Evolutionary conservation across 35 echinoderm and acorn worm species (phyloP).

Genomic region (Lytechinus variegatus): DNA sequence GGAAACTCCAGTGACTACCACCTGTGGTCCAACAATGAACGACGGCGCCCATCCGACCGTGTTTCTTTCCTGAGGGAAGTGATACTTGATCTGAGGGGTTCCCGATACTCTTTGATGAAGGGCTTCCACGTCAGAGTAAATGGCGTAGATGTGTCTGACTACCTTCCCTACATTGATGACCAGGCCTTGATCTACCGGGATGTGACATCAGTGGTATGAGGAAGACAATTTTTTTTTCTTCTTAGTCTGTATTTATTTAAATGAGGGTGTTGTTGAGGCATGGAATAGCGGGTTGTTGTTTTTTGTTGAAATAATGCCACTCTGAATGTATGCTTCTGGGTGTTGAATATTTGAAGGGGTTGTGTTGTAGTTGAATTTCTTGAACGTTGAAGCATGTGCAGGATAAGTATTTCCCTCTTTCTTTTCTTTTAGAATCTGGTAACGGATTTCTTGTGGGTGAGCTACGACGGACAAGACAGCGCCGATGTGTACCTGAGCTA

Average conservation of each 20-base stretch:
- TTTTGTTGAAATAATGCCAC: not conserved
- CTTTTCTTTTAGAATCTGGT: conserved; percentile 50
- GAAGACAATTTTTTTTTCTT: too few relatives aligned
- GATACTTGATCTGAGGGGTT: conserved; percentile 35
- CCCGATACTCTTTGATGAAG: conserved; percentile 53
- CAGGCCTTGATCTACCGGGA: not conserved
- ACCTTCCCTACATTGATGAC: conserved; percentile 25
- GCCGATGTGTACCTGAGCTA: too few relatives aligned
- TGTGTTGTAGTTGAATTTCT: too few relatives aligned
- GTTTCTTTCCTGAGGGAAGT: conserved; percentile 72
- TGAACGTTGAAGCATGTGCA: too few relatives aligned
- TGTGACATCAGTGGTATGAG: conserved; percentile 21
- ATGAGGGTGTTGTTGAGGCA: too few relatives aligned
- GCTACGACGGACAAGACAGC: too few relatives aligned
- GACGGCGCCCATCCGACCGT: conserved; percentile 38
- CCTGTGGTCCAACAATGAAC: conserved; percentile 64
- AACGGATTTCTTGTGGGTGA: conserved; percentile 69
- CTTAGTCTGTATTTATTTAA: not conserved
- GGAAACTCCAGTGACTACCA: conserved; percentile 47
- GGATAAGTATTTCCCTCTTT: not conserved
- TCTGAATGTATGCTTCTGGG: too few relatives aligned
- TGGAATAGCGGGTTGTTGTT: not conserved
- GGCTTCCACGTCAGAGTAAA: conserved; percentile 62
- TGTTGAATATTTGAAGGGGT: too few relatives aligned
- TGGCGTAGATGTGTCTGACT: conserved; percentile 38